Evolutionary conservation across 2,888 invertebrate genomes (phyloP), one percentile per base, ranked within the genome.

Genomic region (Coecobrya sp.): DNA sequence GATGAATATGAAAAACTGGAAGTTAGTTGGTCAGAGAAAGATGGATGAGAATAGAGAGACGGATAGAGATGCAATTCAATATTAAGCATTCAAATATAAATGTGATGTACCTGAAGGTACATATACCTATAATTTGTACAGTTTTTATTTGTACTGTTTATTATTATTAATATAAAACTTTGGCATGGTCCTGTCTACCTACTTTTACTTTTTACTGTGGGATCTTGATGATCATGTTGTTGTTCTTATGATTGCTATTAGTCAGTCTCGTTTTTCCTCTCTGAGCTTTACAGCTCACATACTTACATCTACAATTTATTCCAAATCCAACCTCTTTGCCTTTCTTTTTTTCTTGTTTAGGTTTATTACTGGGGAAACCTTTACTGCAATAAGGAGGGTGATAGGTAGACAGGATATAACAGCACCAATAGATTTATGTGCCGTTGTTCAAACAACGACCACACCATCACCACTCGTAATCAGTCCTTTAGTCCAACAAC

Each of bases 21-120:
- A 62, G 70, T 30, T 68, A 62, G 70, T 30, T 68, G 65, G 65
- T 42, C 86, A 86, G 65, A 42, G 65, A 16, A 52, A 59, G 30
- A 55, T 45, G 13, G 65, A 30, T 30, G 30, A 30, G 5, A 19
- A 19, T n/a, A n/a, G n/a, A 36, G 36, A 36, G 36, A 36, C 49
- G 10, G 49, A 10, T n/a, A n/a, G 49, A 49, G 49, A 49, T 55
- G 55, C 55, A 55, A 19, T 55, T 4, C 55, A 55, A 55, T 55
- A 55, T 55, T 55, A 55, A 1, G 13, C n/a, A 55, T 55, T 1
- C n/a, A 55, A 2, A 36, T 36, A 2, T 36, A n/a, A n/a, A n/a
- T 36, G 36, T 36, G 7, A 36, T 36, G 36, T 36, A 36, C 36
- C 7, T 36, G 36, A 4, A 36, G 36, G 36, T 2, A 4, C 36